Base-by-base conservation (phyloP, 2,888 invertebrate species). In the Eucera pruinosa region DNA sequence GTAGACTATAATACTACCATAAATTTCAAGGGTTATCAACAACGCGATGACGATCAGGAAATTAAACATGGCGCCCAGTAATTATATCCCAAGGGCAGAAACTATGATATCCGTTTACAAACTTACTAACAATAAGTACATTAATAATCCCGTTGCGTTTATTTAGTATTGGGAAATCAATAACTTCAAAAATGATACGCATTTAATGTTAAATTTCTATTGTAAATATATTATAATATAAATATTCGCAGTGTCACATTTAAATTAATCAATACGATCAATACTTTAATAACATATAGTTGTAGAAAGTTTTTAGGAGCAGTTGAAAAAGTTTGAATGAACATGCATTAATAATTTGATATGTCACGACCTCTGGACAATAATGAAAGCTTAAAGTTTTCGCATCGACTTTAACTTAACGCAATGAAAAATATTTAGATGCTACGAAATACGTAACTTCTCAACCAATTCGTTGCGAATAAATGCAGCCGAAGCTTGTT, bases 81-180 rank as follows among this genome's bases (percentile, higher is more conserved):
- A 48, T 55, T 55, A 73, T 61, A 9, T 2, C 18, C 7, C 55
- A 61, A 68, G 61, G 60, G 6, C 48, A 33, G 15, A 20, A 45
- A 33, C 39, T 62, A 57, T 9, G 23, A 27, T 33, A n/a, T n/a
- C n/a, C n/a, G n/a, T n/a, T n/a, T n/a, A 33, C 3, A 11, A 18
- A 55, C 9, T 25, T 23, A n/a, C 33, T 60, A 23, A 18, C 11
- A 55, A 61, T 33, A n/a, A 55, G 39, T 68, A 39, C 13, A 61
- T 15, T 13, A 30, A 13, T 36, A 11, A 2, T 15, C 18, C 7
- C 33, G 3, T 30, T 4, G 15, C 20, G 15, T 39, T 39, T 20
- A 45, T 1, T 45, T 18, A 18, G 11, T 55, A 39, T 33, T 33
- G 33, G 3, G 3, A 33, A 3, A 7, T 6, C 0, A 2, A 15